Evolutionary conservation across 2,888 invertebrate genomes (phyloP), one percentile per base, ranked within the genome.

Genomic region (Lumbricus terrestris): DNA sequence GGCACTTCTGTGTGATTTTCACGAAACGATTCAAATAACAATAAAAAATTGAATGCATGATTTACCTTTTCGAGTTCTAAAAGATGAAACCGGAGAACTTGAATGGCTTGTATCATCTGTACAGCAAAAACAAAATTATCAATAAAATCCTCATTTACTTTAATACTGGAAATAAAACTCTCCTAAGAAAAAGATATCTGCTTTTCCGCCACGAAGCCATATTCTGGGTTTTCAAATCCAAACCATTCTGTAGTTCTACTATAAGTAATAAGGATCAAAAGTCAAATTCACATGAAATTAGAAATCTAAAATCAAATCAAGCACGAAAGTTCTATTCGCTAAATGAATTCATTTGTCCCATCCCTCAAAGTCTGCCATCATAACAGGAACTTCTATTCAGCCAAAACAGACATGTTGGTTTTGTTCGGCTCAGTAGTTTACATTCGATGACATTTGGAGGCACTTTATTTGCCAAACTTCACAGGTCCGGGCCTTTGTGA

Each of bases 41-140:
- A n/a, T n/a, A n/a, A n/a, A n/a, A n/a, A n/a, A n/a, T n/a, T n/a
- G n/a, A n/a, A 69, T n/a, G 8, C n/a, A 69, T 69, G 69, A 0
- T 33, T 54, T 69, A 89, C 89, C 89, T 89, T 89, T 89, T 89
- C 89, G n/a, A 89, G 89, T 37, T 89, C 89, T 54, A 89, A 69
- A 18, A 89, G 82, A 89, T 89, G 89, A 33, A 89, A 89, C 37
- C 89, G 89, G 34, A 89, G 69, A 89, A 89, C 89, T 69, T 89
- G 89, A 69, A 89, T 89, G n/a, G 89, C 89, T 35, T 89, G 89
- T 89, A 89, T 89, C 89, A 89, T 89, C 89, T 89, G 89, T 16
- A 89, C 69, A 69, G 69, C n/a, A 69, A 69, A 69, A 69, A 3
- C 38, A 11, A 88, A 88, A 35, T 37, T 37, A 88, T 38, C 29